A percentile compares a stretch with the other conserved stretches of the same genome.
Evolutionary conservation across 2,113 vertebrate species (phyloP).

Genomic region (Trichomycterus rosablanca): DNA sequence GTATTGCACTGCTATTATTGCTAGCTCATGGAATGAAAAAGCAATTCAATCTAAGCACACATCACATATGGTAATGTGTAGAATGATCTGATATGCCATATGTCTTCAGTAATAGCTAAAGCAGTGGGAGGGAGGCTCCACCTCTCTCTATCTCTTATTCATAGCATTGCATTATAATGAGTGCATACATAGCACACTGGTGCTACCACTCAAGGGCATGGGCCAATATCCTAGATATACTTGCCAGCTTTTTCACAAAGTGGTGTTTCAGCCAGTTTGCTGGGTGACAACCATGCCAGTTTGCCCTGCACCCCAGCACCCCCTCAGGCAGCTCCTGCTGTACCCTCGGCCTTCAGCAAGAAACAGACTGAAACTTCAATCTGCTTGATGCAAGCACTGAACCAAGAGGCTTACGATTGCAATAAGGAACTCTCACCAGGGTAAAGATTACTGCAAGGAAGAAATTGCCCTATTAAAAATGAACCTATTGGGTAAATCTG

Average conservation of each 20-base stretch:
- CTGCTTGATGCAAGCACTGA: constrained; percentile 64
- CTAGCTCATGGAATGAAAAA: constrained; percentile 11
- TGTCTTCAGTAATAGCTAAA: constrained; percentile 40
- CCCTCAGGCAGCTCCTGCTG: constrained; percentile 48
- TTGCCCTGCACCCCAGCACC: constrained; percentile 39
- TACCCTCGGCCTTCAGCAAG: constrained; percentile 46
- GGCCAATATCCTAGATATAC: not conserved
- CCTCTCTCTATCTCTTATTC: constrained; percentile 1
- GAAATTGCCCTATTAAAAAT: constrained; percentile 13
- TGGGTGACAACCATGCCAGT: constrained; percentile 59
- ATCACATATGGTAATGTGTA: constrained; percentile 37
- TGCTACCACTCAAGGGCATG: constrained; percentile 3
- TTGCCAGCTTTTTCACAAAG: constrained; percentile 44
- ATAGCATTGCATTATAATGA: not conserved
- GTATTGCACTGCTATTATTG: too few species aligned
- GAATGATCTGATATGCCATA: constrained; percentile 39
- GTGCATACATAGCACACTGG: not conserved
- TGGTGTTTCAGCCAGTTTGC: constrained; percentile 61
- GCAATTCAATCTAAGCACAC: constrained; percentile 28
- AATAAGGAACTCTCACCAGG: constrained; percentile 53
- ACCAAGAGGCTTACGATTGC: constrained; percentile 54
- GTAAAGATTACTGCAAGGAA: constrained; percentile 41
- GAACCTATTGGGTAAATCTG: constrained; percentile 22
- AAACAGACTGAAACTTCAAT: constrained; percentile 61
- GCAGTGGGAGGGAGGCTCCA: constrained; percentile 27